Evolutionary conservation across 2,113 vertebrate genomes (phyloP), one percentile per base, ranked within the genome.

Genomic region (Tragelaphus scriptus): DNA sequence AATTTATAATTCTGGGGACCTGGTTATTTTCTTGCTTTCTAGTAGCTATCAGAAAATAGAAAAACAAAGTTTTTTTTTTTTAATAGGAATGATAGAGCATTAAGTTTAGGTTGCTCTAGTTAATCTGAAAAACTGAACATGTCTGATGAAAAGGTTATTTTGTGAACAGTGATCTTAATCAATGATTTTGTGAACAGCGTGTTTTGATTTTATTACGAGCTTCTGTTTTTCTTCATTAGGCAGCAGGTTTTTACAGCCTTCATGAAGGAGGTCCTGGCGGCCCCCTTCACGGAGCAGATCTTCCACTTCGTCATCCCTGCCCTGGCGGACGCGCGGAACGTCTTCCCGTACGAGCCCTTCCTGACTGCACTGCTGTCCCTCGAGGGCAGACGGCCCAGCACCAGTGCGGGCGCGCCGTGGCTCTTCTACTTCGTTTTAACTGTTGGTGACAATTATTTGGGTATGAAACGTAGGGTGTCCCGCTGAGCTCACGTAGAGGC

Each of bases 211-310:
- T 95, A 36, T 36, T 1, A 26, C 53, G 82, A 71, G 88, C 82
- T 32, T 16, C n/a, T 25, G 58, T 75, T 95, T 84, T 92, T 93
- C 96, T 92, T 40, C 15, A 97, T 47, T 98, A 99, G 99, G 99
- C 99, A 99, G 96, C 99, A 99, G 97, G 99, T 99, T 92, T 99
- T 99, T 98, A 98, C 99, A 30, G 99, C 99, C 99, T 99, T 99
- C 98, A 99, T 99, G 2, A 99, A 99, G 99, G 99, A 99, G 99
- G 99, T 99, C 96, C 98, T 99, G 98, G 99, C 99, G 56, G 99
- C 99, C 56, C 99, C 99, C 56, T 99, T 99, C 98, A 99, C 99
- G 4, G 99, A 99, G 97, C 99, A 99, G 99, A 99, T 99, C 98
- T 99, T 99, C 98, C 99, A 99, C 98, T 99, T 99, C 98, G 98